Base-by-base conservation (phyloP, 2,113 vertebrate species). In the Phaetusa simplex region DNA sequence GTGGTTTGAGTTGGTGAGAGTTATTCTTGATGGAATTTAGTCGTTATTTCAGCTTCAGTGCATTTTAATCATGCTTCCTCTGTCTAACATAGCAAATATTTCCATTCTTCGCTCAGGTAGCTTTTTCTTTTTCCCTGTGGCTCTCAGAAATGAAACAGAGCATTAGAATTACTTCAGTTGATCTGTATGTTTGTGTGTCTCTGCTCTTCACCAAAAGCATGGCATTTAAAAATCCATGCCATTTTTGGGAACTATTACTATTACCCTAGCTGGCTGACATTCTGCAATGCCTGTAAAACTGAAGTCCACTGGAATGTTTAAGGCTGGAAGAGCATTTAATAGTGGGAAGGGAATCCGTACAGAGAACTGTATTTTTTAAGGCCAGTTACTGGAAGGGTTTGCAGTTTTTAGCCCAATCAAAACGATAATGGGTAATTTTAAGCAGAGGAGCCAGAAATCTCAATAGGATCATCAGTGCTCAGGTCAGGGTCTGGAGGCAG, bases 41-140 rank as follows among this genome's bases (percentile, higher is more conserved):
- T 83, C 40, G 42, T 97, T 98, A 97, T 97, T 98, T 98, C 97
- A 45, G 49, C 96, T 93, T 96, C 66, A 72, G 85, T 92, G 95
- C 88, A 77, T 97, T 98, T 97, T 98, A 97, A 98, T 98, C 97
- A 95, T 88, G 86, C 92, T 96, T 95, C 49, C 59, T 97, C 88
- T 95, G 72, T 97, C 96, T 96, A 78, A 92, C 49, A 8, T 1
- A 87, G 92, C 45, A 70, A 93, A 53, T 53, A 83, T 93, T 97
- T 96, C 90, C 52, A 70, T 96, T 95, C 95, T 96, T 94, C 92
- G 86, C 59, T 94, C 58, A 59, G 78, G 80, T 81, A 59, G 72
- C 74, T 59, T 96, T 93, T 93, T 88, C 86, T 85, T 93, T 79
- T 93, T 92, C 82, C 29, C 4, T 12, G 34, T 85, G 87, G 9